Evolutionary conservation across 2,888 invertebrate genomes (phyloP).

Genomic region (Mylabris sibirica): DNA sequence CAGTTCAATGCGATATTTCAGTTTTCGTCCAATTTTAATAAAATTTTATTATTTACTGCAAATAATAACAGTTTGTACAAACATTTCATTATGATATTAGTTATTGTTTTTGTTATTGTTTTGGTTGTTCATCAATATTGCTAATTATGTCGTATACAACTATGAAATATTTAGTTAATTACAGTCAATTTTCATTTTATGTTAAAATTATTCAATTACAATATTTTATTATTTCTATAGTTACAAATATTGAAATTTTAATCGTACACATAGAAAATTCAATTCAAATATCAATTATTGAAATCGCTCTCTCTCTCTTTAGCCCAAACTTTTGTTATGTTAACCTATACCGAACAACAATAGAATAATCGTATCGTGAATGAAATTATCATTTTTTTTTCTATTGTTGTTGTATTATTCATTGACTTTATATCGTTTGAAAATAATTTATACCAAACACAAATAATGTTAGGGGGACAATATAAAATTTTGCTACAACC

Average conservation of each 20-base stretch:
- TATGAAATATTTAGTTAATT: slow-evolving; percentile 1
- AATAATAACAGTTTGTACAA: not conserved
- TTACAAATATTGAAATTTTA: not conserved
- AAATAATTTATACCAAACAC: slow-evolving; percentile 16
- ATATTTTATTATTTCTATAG: not conserved
- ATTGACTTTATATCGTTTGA: not conserved
- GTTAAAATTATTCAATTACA: not conserved
- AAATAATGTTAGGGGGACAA: slow-evolving; percentile 3
- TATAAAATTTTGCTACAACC: slow-evolving; percentile 24
- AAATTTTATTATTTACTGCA: not conserved
- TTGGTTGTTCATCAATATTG: not conserved
- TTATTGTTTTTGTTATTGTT: too few relatives aligned
- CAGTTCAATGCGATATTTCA: not conserved
- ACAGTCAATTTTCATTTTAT: slow-evolving; percentile 2
- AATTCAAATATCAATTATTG: not conserved
- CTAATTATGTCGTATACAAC: not conserved
- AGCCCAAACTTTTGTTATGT: not conserved
- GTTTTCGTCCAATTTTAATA: not conserved
- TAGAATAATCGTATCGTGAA: not conserved
- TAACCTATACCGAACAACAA: not conserved
- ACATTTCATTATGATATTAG: not conserved
- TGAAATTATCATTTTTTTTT: not conserved
- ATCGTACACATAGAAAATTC: not conserved
- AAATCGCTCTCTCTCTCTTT: not conserved
- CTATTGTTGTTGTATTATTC: not conserved